Percentiles rank a stretch among this genome's conserved stretches.
Conservation (phyloP, 1,140 invertebrate genomes). For the Heliconius himera region DNA sequence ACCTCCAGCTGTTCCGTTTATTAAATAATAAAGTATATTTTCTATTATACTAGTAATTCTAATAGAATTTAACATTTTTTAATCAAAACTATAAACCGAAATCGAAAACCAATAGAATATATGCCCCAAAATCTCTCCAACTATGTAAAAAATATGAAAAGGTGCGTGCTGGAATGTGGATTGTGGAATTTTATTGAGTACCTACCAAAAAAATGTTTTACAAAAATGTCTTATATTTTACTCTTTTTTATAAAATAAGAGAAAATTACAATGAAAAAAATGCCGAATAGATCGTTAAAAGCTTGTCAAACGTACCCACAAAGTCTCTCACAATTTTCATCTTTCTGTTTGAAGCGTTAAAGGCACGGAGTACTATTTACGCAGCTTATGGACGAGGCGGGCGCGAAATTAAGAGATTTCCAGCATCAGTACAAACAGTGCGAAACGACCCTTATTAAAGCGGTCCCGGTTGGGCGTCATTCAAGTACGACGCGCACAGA, state of each 20-base stretch:
- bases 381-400: conserved; percentile 59
- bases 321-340: conserved; percentile 43
- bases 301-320: conserved; percentile 44
- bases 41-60: background rate
- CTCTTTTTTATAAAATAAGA: conserved; percentile 18
- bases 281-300: conserved; percentile 37
- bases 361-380: conserved; percentile 62
- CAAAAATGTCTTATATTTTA: conserved; percentile 12
- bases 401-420: conserved; percentile 74
- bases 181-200: background rate
- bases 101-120: background rate
- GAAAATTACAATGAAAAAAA: conserved; percentile 31
- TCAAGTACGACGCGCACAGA: conserved; percentile 31
- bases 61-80: background rate
- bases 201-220: background rate
- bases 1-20: conserved; percentile 17
- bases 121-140: background rate
- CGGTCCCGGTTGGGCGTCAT: conserved; percentile 34
- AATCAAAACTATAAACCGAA: background rate
- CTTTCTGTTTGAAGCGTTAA: conserved; percentile 47
- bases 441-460: conserved; percentile 70
- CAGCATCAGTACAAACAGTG: conserved; percentile 62
- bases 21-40: conserved; percentile 16
- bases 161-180: background rate
- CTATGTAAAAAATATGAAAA: conserved; percentile 1